Evolutionary conservation across 2,113 vertebrate species (phyloP).

Genomic region (Microtus montanus): DNA sequence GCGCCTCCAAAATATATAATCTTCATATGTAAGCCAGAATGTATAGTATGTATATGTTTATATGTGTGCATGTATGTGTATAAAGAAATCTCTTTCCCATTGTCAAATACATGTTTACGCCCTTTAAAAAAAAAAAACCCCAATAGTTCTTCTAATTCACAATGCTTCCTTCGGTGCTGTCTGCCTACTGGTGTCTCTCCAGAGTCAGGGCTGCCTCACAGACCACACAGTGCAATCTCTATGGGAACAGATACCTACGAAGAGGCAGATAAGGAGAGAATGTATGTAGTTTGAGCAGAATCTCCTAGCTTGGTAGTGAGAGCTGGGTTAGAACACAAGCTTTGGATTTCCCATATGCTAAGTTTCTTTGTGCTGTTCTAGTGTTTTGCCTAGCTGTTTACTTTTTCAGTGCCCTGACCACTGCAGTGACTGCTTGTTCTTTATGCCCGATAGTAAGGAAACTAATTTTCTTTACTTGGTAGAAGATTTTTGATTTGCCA

Average conservation of each 20-base stretch:
- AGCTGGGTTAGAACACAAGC: neutral
- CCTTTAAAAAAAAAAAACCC: neutral
- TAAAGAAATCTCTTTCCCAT: slow-evolving; percentile 30
- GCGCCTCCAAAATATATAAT: neutral
- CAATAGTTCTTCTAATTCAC: neutral
- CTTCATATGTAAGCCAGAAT: slow-evolving; percentile 1
- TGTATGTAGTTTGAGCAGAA: neutral
- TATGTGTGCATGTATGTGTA: neutral
- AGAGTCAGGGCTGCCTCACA: neutral
- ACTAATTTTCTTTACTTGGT: slow-evolving; percentile 87
- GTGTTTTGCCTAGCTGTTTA: neutral
- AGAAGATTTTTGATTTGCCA: slow-evolving; percentile 94
- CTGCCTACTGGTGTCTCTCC: neutral
- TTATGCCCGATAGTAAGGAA: slow-evolving; percentile 11
- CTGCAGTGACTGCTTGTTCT: neutral
- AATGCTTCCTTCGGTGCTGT: neutral
- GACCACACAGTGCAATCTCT: neutral
- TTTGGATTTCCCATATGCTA: neutral
- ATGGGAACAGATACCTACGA: neutral
- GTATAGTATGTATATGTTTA: neutral
- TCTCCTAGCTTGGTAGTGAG: neutral
- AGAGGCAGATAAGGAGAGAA: neutral
- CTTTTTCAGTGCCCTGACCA: neutral
- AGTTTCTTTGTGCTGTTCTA: neutral
- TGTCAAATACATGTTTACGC: slow-evolving; percentile 27